These are phyloP conservation scores for Acanthiza pusilla DNA, from an alignment of 2,797 vertebrate species.

Conservation along the genomic window DNA sequence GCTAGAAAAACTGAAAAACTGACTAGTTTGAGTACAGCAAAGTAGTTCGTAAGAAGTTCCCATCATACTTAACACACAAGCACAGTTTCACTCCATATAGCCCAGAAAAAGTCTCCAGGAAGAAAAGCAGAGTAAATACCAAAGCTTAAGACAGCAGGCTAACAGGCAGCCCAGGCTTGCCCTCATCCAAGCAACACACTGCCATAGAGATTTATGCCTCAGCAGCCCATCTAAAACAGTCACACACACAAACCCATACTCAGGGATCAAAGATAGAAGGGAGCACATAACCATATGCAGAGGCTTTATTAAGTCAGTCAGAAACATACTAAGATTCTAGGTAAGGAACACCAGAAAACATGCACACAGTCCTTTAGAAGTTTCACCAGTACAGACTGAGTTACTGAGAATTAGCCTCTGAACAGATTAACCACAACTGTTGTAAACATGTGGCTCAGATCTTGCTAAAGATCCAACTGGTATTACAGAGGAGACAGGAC, in stretches of 20 bases:
- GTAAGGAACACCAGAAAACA: neutral
- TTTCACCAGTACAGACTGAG: neutral
- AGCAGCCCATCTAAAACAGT: neutral
- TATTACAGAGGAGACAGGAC: neutral
- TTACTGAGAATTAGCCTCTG: neutral
- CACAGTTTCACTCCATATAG: neutral
- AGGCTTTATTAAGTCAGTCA: neutral
- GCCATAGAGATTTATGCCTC: neutral
- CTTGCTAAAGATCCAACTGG: neutral
- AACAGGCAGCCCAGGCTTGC: neutral
- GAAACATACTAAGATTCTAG: neutral
- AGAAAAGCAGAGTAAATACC: neutral
- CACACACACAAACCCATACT: neutral
- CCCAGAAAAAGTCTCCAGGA: neutral
- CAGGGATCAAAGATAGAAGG: neutral
- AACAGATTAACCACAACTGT: neutral
- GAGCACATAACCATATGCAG: neutral
- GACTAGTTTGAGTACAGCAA: neutral
- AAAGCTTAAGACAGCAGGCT: neutral
- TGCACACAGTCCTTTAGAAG: neutral
- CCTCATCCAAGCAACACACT: neutral
- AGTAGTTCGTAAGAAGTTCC: neutral
- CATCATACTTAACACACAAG: neutral
- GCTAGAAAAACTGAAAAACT: neutral
- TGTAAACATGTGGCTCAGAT: neutral